Base-by-base conservation (phyloP, 1,140 invertebrate genomes). In the Parapsyche elsis region DNA sequence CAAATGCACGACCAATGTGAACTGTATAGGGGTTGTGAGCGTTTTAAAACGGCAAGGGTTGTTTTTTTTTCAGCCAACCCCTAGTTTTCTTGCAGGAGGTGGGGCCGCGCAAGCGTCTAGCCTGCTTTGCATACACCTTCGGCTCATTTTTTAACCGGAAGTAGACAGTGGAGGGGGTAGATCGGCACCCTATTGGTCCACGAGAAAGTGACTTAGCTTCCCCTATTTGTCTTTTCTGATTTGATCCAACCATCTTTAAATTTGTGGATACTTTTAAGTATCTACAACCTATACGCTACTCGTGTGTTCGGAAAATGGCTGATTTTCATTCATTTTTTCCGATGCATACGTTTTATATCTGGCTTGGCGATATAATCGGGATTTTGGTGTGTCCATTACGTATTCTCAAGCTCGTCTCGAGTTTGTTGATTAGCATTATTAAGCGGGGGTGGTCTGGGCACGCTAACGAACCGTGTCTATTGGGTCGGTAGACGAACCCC, bases 71-170 rank as follows among this genome's bases (percentile, higher is more conserved):
- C 57, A 23, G 26, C 64, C 64, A 67, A 67, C 64, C 23, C 64
- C 23, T 10, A 12, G 7, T 64, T 19, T 21, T 16, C 49, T 71
- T 21, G 7, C 21, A 53, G 67, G 53, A 53, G 53, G 75, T 77
- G 75, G 75, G 19, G 78, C 16, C 4, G 82, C 82, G 82, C 82
- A 82, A 73, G 81, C 61, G 44, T 74, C 12, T 19, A 10, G 0
- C 26, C 73, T 83, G 38, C 70, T 83, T 83, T 83, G 80, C 82
- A 83, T 83, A 83, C 24, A 80, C 80, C 79, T 81, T 76, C 46
- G 14, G 78, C 71, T 26, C 24, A 24, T 26, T 26, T 67, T 67
- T 67, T 26, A 26, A 26, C 23, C 24, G 19, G 9, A 79, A 16
- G 16, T 16, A 46, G 30, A 38, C 10, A 71, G 30, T 14, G 24